phyloP scores from a whole-genome alignment of 2,888 invertebrate species.

The Platycheirus rosarum region DNA sequence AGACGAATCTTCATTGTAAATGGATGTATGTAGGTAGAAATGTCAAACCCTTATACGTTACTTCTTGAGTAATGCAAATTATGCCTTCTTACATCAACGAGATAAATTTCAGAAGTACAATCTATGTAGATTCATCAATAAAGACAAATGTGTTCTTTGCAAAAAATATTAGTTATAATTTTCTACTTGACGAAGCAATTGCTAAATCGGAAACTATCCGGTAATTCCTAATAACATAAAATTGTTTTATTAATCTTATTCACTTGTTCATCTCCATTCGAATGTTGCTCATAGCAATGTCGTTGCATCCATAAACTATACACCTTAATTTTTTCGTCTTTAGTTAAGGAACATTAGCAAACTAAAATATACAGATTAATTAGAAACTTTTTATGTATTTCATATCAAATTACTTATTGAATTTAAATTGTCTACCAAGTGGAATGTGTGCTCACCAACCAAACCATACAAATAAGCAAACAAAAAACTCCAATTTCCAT shows the following conservation, averaged over 20 bases:
- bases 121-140: slow-evolving; percentile 21
- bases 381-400: too few relatives aligned
- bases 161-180: too few relatives aligned
- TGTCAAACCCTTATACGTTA: slow-evolving; percentile 16
- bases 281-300: too few relatives aligned
- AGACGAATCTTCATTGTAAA: not conserved
- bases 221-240: too few relatives aligned
- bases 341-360: not conserved
- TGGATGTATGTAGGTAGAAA: not conserved
- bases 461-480: not conserved
- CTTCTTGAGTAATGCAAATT: slow-evolving; percentile 19
- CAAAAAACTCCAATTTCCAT: slow-evolving; percentile 45
- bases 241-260: too few relatives aligned
- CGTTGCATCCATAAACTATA: too few relatives aligned
- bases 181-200: too few relatives aligned
- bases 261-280: not conserved
- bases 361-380: slow-evolving; percentile 12
- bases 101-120: too few relatives aligned
- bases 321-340: not conserved
- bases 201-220: too few relatives aligned
- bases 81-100: slow-evolving; percentile 2
- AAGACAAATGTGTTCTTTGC: slow-evolving; percentile 34
- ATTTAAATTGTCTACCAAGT: slow-evolving; percentile 29
- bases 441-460: slow-evolving; percentile 8
- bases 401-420: slow-evolving; percentile 8